Evolutionary conservation across 1,140 invertebrate species (phyloP).

Genomic region (Brachystomella parvula): DNA sequence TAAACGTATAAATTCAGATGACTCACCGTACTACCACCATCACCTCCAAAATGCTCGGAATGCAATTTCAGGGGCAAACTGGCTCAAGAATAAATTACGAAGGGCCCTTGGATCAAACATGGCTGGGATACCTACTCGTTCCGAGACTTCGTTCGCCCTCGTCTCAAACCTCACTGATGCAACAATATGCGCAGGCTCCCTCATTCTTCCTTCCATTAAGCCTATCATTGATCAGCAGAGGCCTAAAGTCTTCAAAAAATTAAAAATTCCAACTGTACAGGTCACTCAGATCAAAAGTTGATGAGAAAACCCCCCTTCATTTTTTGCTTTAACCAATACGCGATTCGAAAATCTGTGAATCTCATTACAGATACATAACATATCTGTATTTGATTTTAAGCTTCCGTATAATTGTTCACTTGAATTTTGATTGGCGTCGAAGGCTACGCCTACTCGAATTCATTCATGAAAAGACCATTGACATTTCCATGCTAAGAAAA

Average conservation of each 20-base stretch:
- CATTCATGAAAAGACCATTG: no score
- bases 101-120: conserved; percentile 47
- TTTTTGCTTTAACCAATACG: no score
- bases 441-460: no score
- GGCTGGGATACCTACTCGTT: background rate
- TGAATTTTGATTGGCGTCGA: no score
- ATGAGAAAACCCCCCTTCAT: no score
- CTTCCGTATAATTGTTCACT: no score
- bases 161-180: conserved; percentile 51
- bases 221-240: conserved; percentile 43
- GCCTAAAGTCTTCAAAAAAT: conserved; percentile 48
- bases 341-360: no score
- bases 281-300: conserved; percentile 40
- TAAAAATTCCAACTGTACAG: conserved; percentile 53
- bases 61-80: conserved; percentile 37
- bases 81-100: conserved; percentile 51
- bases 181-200: conserved; percentile 54
- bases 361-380: no score
- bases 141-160: conserved; percentile 41
- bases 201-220: conserved; percentile 48
- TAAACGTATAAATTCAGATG: conserved; percentile 27
- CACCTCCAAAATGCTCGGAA: conserved; percentile 25
- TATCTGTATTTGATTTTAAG: no score
- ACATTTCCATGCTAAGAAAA: no score
- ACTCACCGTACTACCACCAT: conserved; percentile 32